A percentile compares a stretch with the other conserved stretches of the same genome.
Evolutionary conservation across 2,797 vertebrate species (phyloP).

Genomic region (Microtus obscurus): DNA sequence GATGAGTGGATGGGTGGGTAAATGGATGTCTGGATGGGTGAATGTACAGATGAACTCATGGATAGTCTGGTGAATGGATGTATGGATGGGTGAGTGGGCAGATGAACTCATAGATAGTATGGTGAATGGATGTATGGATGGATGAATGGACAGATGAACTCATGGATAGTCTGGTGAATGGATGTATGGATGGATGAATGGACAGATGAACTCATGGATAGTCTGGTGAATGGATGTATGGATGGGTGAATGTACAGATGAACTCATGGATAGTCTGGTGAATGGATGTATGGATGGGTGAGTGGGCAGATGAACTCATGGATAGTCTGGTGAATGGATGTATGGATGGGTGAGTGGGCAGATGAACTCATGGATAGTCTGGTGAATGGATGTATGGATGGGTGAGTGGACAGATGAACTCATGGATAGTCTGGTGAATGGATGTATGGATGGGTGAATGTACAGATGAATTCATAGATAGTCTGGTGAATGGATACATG

Average conservation of each 20-base stretch:
- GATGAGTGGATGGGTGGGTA: background rate
- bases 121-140: background rate
- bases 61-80: background rate
- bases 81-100: no score
- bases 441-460: background rate
- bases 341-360: background rate
- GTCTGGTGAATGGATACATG: no score
- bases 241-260: background rate
- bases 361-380: background rate
- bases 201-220: no score
- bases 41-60: no score
- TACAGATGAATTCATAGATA: no score
- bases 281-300: no score
- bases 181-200: no score
- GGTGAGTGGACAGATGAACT: no score
- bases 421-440: background rate
- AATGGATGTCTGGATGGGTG: background rate
- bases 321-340: background rate
- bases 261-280: background rate
- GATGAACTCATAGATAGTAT: no score
- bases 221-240: background rate
- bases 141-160: no score
- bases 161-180: background rate
- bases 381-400: no score
- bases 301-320: no score